Evolutionary conservation across 2,113 vertebrate species (phyloP).

Genomic region (Illadopsis cleaveri): DNA sequence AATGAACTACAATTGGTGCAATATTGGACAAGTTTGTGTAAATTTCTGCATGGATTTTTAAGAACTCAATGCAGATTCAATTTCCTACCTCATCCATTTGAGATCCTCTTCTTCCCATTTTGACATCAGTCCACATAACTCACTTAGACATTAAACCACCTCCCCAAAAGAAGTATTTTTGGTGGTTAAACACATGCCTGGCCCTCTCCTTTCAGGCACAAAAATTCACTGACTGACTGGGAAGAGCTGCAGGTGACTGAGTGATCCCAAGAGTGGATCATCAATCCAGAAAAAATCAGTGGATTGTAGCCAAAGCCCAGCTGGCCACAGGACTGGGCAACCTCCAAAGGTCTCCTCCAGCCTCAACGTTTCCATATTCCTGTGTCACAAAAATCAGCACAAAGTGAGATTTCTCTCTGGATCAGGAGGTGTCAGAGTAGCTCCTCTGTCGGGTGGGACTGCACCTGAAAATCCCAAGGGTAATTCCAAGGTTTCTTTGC

Average conservation of each 20-base stretch:
- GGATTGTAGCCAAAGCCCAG: neutral
- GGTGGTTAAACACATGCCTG: neutral
- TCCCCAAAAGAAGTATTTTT: neutral
- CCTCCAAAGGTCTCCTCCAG: neutral
- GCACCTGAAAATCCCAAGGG: neutral
- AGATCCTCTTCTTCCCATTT: neutral
- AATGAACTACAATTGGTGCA: neutral
- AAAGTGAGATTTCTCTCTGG: neutral
- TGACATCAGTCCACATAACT: neutral
- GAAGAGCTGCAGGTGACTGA: neutral
- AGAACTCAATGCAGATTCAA: neutral
- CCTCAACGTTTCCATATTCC: fast-evolving
- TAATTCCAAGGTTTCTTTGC: neutral
- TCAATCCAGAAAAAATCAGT: neutral
- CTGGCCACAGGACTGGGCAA: neutral
- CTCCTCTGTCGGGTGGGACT: neutral
- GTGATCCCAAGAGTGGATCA: neutral
- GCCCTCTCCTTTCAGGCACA: neutral
- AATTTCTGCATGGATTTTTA: neutral
- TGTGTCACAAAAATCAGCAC: neutral
- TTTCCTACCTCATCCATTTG: neutral
- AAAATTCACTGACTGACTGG: fast-evolving
- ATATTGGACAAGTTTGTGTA: neutral
- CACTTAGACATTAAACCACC: neutral
- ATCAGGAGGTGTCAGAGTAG: neutral